Conservation (phyloP, 2,797 vertebrate genomes). For the Perdix hodgsoniae region DNA sequence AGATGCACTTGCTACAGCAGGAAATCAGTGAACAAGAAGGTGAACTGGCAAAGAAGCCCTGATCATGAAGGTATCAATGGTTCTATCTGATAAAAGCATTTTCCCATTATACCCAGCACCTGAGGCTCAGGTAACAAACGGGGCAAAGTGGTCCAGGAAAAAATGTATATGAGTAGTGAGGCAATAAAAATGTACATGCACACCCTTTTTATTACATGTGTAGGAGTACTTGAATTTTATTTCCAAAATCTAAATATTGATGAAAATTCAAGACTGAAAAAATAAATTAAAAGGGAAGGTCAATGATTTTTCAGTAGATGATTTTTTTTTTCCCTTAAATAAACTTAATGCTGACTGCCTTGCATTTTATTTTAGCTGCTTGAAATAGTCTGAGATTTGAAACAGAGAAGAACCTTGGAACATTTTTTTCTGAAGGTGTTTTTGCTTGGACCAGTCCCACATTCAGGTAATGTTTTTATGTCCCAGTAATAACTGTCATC, state of each 20-base stretch:
- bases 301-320: background rate
- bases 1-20: background rate
- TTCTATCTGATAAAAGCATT: background rate
- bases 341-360: background rate
- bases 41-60: background rate
- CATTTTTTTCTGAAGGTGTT: background rate
- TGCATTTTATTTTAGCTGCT: background rate
- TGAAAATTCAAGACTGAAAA: conserved; percentile 4
- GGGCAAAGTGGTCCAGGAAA: conserved; percentile 12
- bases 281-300: background rate
- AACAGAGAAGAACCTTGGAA: background rate
- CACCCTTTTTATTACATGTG: background rate
- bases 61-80: background rate
- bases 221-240: background rate
- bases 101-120: background rate
- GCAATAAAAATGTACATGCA: background rate
- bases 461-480: conserved; percentile 1
- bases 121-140: conserved; percentile 41
- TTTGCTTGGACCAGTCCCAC: background rate
- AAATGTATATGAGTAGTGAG: background rate
- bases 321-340: background rate
- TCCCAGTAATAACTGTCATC: background rate
- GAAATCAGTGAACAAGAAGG: background rate
- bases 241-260: background rate
- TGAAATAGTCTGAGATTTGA: background rate